Conservation (phyloP, 2,888 invertebrate species). For the Mesochorus sp. region DNA sequence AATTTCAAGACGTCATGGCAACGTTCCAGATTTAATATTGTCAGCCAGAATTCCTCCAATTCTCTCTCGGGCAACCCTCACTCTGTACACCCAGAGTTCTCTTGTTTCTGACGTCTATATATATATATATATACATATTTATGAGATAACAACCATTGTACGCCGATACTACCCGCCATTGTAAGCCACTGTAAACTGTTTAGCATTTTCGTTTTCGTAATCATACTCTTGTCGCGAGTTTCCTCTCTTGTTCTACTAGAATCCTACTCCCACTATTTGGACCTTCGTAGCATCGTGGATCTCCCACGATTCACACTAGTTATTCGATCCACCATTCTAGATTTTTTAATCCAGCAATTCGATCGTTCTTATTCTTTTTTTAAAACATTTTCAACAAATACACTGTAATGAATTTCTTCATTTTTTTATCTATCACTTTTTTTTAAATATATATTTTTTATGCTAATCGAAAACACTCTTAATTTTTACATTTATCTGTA, state of each 20-base stretch:
- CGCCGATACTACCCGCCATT: constrained; percentile 65
- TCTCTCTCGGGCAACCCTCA: constrained; percentile 33
- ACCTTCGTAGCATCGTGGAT: no score
- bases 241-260: no score
- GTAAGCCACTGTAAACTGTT: constrained; percentile 72
- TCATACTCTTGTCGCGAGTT: constrained; percentile 65
- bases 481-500: no score
- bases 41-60: constrained; percentile 55
- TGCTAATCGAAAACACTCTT: no score
- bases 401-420: no score
- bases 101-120: constrained; percentile 9
- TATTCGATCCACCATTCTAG: background rate
- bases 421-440: no score
- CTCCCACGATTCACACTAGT: no score
- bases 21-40: constrained; percentile 75
- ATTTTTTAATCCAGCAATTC: no score
- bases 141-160: constrained; percentile 71
- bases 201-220: constrained; percentile 73
- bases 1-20: constrained; percentile 78
- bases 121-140: constrained; percentile 63
- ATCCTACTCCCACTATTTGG: constrained; percentile 43
- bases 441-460: no score
- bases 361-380: no score
- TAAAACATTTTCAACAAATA: no score
- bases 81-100: constrained; percentile 6